Base-by-base conservation (phyloP, 1,140 invertebrate species). In the Papilio helenus region DNA sequence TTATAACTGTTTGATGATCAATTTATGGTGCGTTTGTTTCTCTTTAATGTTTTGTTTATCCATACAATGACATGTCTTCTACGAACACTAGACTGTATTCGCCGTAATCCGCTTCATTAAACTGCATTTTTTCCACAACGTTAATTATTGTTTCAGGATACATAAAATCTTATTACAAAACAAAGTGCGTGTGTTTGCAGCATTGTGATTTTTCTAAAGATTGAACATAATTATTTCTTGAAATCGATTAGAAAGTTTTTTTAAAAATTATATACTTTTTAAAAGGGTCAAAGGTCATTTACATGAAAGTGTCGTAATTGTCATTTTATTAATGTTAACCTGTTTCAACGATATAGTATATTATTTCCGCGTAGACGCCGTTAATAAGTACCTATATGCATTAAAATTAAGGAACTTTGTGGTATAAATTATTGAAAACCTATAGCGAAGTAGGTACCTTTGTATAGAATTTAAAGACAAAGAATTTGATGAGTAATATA, bases 401-500 rank as follows among this genome's bases (percentile, higher is more conserved):
- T 3, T 61, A 65, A 65, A 65, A 65, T 29, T 26, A 65, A 65
- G 26, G 3, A 68, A 68, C 12, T 16, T 26, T 61, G 14, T 61
- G 55, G 8, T 18, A 68, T 68, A 68, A 29, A 68, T 68, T 29
- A 18, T 16, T 68, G 61, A 29, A 34, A 68, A 68, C 26, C 9
- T 61, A 61, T 26, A 8, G 34, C 34, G 34, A 39, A 39, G 61
- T 4, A 68, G 12, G 3, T 68, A 68, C 61, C 73, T 29, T 76
- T 55, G 73, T 55, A 34, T 29, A 76, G 26, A 29, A 51, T 55
- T 29, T 34, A 55, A 34, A 76, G 44, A 51, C 49, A 51, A 76
- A 55, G 73, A 76, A 76, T 29, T 76, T 76, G 44, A 76, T 76
- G 46, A 51, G 29, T 26, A 51, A 76, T 76, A 76, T 55, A 55